Evolutionary conservation across 2,113 vertebrate genomes (phyloP).

Genomic region (Tricholaema leucomelas): DNA sequence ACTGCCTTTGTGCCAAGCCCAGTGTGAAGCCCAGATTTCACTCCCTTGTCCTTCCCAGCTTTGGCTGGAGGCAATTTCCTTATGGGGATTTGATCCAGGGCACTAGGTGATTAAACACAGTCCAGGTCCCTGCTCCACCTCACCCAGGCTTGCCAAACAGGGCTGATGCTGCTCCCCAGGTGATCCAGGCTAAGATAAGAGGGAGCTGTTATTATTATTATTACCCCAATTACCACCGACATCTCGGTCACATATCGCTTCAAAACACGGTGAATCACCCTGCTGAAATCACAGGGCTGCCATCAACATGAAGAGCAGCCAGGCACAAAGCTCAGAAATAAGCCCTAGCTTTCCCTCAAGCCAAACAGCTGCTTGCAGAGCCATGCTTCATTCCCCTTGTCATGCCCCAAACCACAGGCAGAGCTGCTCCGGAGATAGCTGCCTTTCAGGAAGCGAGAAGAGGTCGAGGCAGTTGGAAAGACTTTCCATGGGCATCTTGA

Average conservation of each 20-base stretch:
- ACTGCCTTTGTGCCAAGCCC: not conserved
- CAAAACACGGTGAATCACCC: conserved; percentile 58
- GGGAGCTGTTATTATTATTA: not conserved
- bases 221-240: conserved; percentile 25
- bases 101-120: not conserved
- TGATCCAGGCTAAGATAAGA: conserved; percentile 33
- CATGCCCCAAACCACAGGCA: not conserved
- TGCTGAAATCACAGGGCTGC: conserved; percentile 48
- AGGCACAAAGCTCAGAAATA: conserved; percentile 9
- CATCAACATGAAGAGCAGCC: conserved; percentile 36
- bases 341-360: conserved; percentile 29
- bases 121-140: not conserved
- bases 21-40: not conserved
- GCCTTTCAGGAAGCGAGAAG: not conserved
- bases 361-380: conserved; percentile 48
- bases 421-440: not conserved
- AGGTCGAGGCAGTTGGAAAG: not conserved
- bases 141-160: not conserved
- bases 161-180: conserved; percentile 3
- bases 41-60: not conserved
- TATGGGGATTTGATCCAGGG: not conserved
- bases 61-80: not conserved
- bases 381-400: not conserved
- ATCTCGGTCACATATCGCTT: conserved; percentile 43
- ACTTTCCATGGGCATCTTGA: conserved; percentile 9